Conservation (phyloP, 2,888 invertebrate species). For the Meghimatium bilineatum region DNA sequence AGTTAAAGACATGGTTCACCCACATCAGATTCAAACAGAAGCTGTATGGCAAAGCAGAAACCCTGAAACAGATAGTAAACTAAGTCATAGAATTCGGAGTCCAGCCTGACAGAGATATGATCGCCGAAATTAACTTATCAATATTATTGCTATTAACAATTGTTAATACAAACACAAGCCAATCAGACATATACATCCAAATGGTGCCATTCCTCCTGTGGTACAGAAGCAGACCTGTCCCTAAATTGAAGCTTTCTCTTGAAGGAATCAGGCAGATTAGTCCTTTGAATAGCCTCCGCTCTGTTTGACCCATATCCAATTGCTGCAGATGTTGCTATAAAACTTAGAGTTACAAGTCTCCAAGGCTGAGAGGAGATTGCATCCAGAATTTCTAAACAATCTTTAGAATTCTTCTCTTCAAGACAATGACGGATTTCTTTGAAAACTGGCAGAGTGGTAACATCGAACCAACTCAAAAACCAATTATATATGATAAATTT, state of each 20-base stretch:
- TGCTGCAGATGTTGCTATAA: not conserved
- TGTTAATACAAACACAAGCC: too few relatives aligned
- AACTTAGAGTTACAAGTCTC: slow-evolving; percentile 30
- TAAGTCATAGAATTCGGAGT: too few relatives aligned
- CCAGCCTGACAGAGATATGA: too few relatives aligned
- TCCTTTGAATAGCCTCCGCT: slow-evolving; percentile 23
- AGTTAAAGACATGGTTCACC: too few relatives aligned
- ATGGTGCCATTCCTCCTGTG: not conserved
- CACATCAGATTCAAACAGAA: too few relatives aligned
- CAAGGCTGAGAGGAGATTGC: slow-evolving; percentile 27
- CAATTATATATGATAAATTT: slow-evolving; percentile 25
- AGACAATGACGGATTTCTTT: not conserved
- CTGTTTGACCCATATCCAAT: slow-evolving; percentile 20
- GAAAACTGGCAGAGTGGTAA: not conserved
- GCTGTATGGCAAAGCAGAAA: too few relatives aligned
- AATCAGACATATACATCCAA: not conserved
- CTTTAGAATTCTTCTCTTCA: not conserved
- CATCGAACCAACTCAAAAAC: slow-evolving; percentile 31
- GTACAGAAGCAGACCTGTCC: not conserved
- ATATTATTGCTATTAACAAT: too few relatives aligned
- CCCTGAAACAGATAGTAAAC: too few relatives aligned
- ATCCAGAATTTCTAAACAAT: slow-evolving; percentile 22
- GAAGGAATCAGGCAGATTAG: slow-evolving; percentile 22
- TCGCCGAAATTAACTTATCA: too few relatives aligned
- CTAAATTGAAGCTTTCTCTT: slow-evolving; percentile 34